These are phyloP conservation scores for Strigamia maritima DNA, from an alignment of 2,888 invertebrate genomes.

Conservation along the genomic window DNA sequence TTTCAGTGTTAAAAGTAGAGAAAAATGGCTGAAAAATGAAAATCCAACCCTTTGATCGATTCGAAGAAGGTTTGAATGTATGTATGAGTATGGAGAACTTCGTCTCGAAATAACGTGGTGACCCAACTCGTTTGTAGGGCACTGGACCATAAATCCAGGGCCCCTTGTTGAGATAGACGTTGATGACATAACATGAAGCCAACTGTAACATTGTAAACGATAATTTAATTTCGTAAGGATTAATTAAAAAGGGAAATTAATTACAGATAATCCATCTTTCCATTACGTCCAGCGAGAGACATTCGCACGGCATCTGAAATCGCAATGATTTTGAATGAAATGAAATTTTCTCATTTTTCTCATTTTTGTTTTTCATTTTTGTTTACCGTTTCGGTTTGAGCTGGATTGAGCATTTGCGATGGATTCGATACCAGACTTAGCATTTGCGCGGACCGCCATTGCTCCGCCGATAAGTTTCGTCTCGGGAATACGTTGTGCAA, in stretches of 20 bases:
- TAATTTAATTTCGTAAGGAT: not conserved
- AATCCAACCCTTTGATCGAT: constrained; percentile 72
- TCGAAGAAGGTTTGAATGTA: constrained; percentile 92
- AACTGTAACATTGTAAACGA: constrained; percentile 55
- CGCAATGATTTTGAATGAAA: not conserved
- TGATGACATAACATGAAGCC: constrained; percentile 89
- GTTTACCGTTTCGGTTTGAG: constrained; percentile 76
- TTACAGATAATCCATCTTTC: constrained; percentile 92
- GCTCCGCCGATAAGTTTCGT: constrained; percentile 87
- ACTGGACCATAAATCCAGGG: constrained; percentile 75
- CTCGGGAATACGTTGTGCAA: constrained; percentile 81
- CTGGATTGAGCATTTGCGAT: constrained; percentile 87
- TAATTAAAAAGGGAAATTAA: no score
- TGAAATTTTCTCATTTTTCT: no score
- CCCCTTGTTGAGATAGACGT: constrained; percentile 72
- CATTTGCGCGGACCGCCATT: constrained; percentile 88
- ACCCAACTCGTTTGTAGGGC: constrained; percentile 94
- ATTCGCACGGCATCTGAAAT: constrained; percentile 86
- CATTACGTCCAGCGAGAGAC: constrained; percentile 87
- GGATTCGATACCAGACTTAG: constrained; percentile 92
- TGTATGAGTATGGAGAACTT: constrained; percentile 91
- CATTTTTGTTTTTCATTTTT: no score
- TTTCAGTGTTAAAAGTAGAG: no score
- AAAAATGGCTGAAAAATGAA: not conserved
- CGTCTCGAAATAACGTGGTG: constrained; percentile 90